Conservation (phyloP, 2,797 vertebrate genomes). For the Rhinatrema bivittatum region DNA sequence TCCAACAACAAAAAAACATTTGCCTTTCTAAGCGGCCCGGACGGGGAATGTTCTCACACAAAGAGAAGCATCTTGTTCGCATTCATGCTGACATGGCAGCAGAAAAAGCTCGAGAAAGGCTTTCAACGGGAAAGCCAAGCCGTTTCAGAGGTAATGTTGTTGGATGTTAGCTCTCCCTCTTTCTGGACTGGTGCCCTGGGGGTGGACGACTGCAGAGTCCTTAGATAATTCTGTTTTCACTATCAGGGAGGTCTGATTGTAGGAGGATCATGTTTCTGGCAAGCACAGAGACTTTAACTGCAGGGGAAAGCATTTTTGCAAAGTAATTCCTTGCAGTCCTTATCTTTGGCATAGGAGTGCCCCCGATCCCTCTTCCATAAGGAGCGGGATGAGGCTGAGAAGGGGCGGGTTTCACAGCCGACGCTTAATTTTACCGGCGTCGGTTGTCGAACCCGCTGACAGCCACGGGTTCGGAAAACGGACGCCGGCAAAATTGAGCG, state of each 20-base stretch:
- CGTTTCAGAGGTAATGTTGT: neutral
- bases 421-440: no score
- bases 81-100: neutral
- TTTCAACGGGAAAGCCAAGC: neutral
- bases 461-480: no score
- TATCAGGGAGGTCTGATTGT: neutral
- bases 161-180: neutral
- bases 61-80: neutral
- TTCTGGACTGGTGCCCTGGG: neutral
- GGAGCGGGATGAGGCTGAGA: neutral
- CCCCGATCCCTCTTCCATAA: neutral
- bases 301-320: neutral
- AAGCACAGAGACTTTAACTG: neutral
- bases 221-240: neutral
- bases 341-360: conserved; percentile 10
- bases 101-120: neutral
- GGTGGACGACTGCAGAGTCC: conserved; percentile 7
- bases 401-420: accelerated
- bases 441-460: no score
- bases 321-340: conserved; percentile 6
- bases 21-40: no score
- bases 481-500: no score
- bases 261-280: conserved; percentile 23
- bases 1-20: no score
- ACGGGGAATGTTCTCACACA: no score